phyloP scores from a whole-genome alignment of 2,888 invertebrate species.

The Megastigmus dorsalis region DNA sequence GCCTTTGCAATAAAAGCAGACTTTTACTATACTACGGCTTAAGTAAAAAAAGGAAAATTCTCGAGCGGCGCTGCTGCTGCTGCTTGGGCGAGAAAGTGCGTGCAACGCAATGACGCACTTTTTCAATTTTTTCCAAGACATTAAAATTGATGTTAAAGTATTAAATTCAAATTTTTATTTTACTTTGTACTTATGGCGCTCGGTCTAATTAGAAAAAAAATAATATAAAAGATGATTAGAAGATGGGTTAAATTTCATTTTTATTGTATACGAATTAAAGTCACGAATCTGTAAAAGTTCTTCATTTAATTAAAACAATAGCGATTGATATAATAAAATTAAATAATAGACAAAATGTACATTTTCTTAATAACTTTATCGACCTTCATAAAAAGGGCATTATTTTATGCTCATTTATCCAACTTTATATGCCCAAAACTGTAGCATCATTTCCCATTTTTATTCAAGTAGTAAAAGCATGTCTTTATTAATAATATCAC shows the following conservation, averaged over 20 bases:
- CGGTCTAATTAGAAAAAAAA: neutral
- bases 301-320: conserved; percentile 9
- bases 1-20: neutral
- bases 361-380: conserved; percentile 16
- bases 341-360: neutral
- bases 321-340: neutral
- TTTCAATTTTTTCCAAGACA: too few species aligned
- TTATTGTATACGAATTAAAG: neutral
- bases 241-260: neutral
- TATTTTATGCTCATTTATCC: neutral
- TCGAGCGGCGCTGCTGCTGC: too few species aligned
- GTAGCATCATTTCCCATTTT: too few species aligned
- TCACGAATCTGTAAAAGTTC: neutral
- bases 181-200: too few species aligned
- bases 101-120: too few species aligned
- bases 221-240: too few species aligned
- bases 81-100: too few species aligned
- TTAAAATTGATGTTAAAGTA: too few species aligned
- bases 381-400: neutral
- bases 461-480: too few species aligned
- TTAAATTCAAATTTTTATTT: too few species aligned
- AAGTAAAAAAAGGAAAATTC: conserved; percentile 2
- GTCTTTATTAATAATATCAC: too few species aligned
- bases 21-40: neutral
- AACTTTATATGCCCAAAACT: too few species aligned